Evolutionary conservation across 2,797 vertebrate genomes (phyloP), one percentile per base, ranked within the genome.

Genomic region (Characodon lateralis): DNA sequence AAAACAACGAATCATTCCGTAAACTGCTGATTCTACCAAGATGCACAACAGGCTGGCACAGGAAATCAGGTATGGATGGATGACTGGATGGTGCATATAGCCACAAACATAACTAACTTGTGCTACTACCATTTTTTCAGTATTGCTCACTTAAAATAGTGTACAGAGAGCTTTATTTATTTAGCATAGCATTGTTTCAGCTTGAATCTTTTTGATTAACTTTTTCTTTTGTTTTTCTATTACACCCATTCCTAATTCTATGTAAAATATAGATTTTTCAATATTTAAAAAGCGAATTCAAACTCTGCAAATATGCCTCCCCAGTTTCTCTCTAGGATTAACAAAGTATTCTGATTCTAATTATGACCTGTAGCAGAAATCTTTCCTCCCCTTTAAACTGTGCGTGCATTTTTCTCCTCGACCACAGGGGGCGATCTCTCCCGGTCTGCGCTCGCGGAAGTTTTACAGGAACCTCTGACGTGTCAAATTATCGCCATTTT

Each of bases 401-500:
- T 56, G 18, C 0, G 0, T 89, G 84, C 63, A 74, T 18, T 85
- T 76, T 74, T 46, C 68, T 56, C 1, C 68, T 87, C 9, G 0
- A 69, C 90, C 91, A 78, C 85, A 84, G n/a, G 87, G 74, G 85
- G 77, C 77, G 83, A 76, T 63, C 76, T 35, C 26, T 63, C 72
- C 10, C 73, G 1, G 43, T 13, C n/a, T 68, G 69, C 16, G 43
- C 43, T 20, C 35, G 1, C 90, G 85, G 92, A 93, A 92, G 90
- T 89, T 56, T 39, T 63, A 66, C 20, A 10, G 28, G 41, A 89
- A 83, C 41, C 71, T 84, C 83, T 94, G 94, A 95, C 94, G 94
- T 94, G 94, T 93, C 90, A 90, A 85, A 83, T 70, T 74, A 61
- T 89, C 87, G 91, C 93, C 93, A 94, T 95, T 88, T 93, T 88